These are phyloP conservation scores for Adineta ricciae DNA, from an alignment of 2,888 invertebrate species.

Conservation along the genomic window DNA sequence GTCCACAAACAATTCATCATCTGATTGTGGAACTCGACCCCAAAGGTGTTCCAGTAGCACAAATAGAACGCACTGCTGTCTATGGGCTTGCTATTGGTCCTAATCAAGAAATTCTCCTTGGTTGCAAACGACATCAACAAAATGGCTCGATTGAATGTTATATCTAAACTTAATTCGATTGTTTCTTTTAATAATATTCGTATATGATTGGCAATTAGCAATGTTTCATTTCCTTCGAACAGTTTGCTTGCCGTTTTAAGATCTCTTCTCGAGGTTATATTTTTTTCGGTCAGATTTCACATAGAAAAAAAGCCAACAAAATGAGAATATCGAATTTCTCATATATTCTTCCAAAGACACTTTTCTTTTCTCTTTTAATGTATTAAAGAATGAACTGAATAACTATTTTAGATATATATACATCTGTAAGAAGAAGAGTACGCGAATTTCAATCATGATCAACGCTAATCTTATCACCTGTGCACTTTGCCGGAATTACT, in stretches of 20 bases:
- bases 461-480: neutral
- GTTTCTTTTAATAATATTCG: neutral
- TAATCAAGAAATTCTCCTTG: conserved; percentile 4
- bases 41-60: neutral
- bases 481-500: neutral
- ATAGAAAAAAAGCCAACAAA: neutral
- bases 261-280: neutral
- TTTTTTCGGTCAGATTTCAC: neutral
- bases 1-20: neutral
- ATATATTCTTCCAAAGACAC: neutral
- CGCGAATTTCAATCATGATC: neutral
- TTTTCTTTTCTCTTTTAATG: neutral
- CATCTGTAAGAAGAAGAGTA: no score
- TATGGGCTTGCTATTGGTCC: neutral
- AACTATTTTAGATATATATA: no score
- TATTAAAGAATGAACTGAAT: neutral
- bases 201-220: neutral
- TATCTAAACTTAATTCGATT: neutral
- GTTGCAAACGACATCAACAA: neutral
- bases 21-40: neutral
- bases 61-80: conserved; percentile 11
- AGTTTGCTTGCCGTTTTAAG: neutral
- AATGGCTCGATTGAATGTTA: neutral
- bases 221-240: neutral
- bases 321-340: neutral